A percentile compares a stretch with the other conserved stretches of the same genome.
phyloP scores from a whole-genome alignment of 30 jellyfish, hydroid and myxozoan genomes.

The Chrysaora quinquecirrha region DNA sequence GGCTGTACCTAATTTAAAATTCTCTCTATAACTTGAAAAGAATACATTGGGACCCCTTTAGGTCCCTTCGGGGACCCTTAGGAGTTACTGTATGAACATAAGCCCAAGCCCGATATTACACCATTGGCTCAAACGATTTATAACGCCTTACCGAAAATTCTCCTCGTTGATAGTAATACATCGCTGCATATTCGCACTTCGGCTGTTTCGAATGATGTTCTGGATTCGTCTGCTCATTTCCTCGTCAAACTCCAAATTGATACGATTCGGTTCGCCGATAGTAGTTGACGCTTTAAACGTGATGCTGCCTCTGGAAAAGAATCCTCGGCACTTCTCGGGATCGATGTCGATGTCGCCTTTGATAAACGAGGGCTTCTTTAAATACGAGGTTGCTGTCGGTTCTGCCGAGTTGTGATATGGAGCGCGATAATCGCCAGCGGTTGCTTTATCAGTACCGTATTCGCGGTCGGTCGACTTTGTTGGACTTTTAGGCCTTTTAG shows the following conservation, averaged over 20 bases:
- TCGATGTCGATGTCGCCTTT: slow-evolving; percentile 35
- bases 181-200: neutral
- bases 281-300: slow-evolving; percentile 8
- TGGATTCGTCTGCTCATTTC: slow-evolving; percentile 20
- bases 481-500: neutral
- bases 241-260: slow-evolving; percentile 7
- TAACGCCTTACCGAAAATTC: neutral
- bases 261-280: slow-evolving; percentile 6
- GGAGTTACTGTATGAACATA: too few species aligned
- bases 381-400: too few species aligned
- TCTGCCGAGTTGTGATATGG: too few species aligned
- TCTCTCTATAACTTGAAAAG: too few species aligned
- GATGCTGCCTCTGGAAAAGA: slow-evolving; percentile 34
- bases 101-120: too few species aligned
- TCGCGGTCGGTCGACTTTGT: neutral
- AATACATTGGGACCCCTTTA: too few species aligned
- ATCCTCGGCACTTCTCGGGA: slow-evolving; percentile 33
- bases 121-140: too few species aligned
- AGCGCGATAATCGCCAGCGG: neutral
- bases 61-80: too few species aligned
- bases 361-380: slow-evolving; percentile 25
- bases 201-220: slow-evolving; percentile 4
- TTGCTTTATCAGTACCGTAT: neutral
- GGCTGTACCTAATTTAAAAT: too few species aligned
- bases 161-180: neutral